Conservation (phyloP, 2,113 vertebrate genomes). For the Corythoichthys haematopterus region DNA sequence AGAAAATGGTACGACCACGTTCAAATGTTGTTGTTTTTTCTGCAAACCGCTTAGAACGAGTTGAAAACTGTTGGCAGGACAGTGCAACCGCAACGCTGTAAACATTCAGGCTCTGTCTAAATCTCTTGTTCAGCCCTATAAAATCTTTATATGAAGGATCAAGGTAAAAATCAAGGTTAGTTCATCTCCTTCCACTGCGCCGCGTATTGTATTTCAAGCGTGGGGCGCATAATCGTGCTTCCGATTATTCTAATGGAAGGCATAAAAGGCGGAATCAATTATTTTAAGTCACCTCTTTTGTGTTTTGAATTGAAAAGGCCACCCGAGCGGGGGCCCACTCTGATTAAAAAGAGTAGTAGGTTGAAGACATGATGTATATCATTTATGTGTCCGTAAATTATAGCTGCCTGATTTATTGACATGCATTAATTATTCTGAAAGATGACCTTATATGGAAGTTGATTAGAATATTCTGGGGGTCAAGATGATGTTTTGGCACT, state of each 20-base stretch:
- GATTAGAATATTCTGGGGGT: slow-evolving; percentile 62
- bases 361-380: slow-evolving; percentile 66
- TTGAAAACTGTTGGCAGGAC: background rate
- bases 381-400: slow-evolving; percentile 67
- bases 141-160: slow-evolving; percentile 36
- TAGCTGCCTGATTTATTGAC: slow-evolving; percentile 64
- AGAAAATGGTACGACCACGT: slow-evolving; percentile 82
- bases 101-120: slow-evolving; percentile 26
- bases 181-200: slow-evolving; percentile 17
- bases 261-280: slow-evolving; percentile 72
- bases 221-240: slow-evolving; percentile 57
- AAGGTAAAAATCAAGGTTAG: slow-evolving; percentile 44
- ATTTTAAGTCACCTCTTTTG: slow-evolving; percentile 70
- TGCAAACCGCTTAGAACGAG: background rate
- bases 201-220: slow-evolving; percentile 42
- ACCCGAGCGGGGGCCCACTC: slow-evolving; percentile 49
- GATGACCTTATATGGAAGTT: slow-evolving; percentile 60
- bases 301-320: slow-evolving; percentile 68
- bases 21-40: background rate
- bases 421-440: slow-evolving; percentile 65
- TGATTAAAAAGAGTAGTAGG: slow-evolving; percentile 69
- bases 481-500: slow-evolving; percentile 26
- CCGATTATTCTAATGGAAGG: slow-evolving; percentile 68
- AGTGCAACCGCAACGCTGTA: background rate
- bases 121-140: slow-evolving; percentile 35